Base-by-base conservation (phyloP, 1,140 invertebrate genomes). In the Meloidogyne floridensis region DNA sequence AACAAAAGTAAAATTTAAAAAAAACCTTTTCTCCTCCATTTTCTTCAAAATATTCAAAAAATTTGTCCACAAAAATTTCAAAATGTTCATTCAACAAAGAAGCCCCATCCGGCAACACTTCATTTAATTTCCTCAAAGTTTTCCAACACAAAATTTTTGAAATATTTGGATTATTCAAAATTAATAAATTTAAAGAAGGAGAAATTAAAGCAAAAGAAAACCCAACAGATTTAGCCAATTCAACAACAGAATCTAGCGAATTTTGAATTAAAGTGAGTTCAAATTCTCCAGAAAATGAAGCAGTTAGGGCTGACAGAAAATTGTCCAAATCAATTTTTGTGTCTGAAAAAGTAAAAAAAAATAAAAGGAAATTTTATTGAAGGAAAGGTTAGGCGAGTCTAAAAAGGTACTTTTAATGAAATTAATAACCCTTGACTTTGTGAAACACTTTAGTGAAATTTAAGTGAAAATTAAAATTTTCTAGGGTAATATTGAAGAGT, bases 41-140 rank as follows among this genome's bases (percentile, higher is more conserved):
- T 65, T 65, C 59, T 2, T n/a, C 59, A 65, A 65, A 65, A 65
- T 65, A 65, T 65, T 65, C 59, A 6, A 65, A n/a, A 13, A 65
- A 65, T n/a, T 65, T 5, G 2, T 15, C 32, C 7, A 65, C 5
- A 65, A 7, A 65, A 65, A 4, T 20, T 13, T 42, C 10, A 51
- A 71, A 79, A 69, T 69, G 65, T 79, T 79, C 77, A 47, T 79
- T 54, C 4, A 71, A 6, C 8, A 69, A 20, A 18, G 77, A 79
- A 65, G 77, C 69, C 18, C 69, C 65, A n/a, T 69, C 51, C 42
- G 72, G 77, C 59, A 71, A 65, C 6, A 15, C 8, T 9, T 54
- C 51, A 53, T 71, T 79, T 18, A 79, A 51, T 6, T 56, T 54
- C 13, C 9, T 72, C 18, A 79, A 8, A 42, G 56, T 42, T 72